A percentile compares a stretch with the other conserved stretches of the same genome.
Evolutionary conservation across 2,888 invertebrate species (phyloP).

Genomic region (Dynastes maya): DNA sequence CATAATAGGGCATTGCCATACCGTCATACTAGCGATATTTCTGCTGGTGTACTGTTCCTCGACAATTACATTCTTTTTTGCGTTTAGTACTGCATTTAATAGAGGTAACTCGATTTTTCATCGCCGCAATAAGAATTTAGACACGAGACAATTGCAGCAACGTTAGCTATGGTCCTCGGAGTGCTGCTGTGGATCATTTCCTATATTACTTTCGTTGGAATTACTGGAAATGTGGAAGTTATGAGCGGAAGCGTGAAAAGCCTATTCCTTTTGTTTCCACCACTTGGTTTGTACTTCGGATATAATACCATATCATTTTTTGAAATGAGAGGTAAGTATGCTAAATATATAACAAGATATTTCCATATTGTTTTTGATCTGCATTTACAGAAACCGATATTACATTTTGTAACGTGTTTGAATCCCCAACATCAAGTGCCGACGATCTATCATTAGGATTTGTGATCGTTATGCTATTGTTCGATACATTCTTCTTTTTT

Average conservation of each 20-base stretch:
- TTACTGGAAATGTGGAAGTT: slow-evolving; percentile 45
- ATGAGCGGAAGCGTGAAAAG: slow-evolving; percentile 52
- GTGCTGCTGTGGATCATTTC: slow-evolving; percentile 66
- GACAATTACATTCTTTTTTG: slow-evolving; percentile 83
- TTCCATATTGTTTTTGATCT: too few species aligned
- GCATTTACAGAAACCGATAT: slow-evolving; percentile 5
- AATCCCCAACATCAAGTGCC: slow-evolving; percentile 62
- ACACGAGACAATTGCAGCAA: slow-evolving; percentile 59
- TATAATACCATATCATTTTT: slow-evolving; percentile 64
- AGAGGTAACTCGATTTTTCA: slow-evolving; percentile 74
- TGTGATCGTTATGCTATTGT: slow-evolving; percentile 71
- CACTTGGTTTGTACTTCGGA: slow-evolving; percentile 66
- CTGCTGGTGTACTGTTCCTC: slow-evolving; percentile 81
- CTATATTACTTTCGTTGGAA: slow-evolving; percentile 61
- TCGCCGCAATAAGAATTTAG: too few species aligned
- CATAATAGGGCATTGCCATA: slow-evolving; percentile 80
- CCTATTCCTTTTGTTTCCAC: slow-evolving; percentile 64
- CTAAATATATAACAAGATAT: neutral
- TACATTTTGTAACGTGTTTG: slow-evolving; percentile 5
- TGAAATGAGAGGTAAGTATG: slow-evolving; percentile 64
- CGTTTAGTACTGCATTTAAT: slow-evolving; percentile 84
- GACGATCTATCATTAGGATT: slow-evolving; percentile 65
- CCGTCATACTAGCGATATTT: slow-evolving; percentile 79
- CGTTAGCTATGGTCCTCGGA: slow-evolving; percentile 65
- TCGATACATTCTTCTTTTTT: slow-evolving; percentile 72